These are phyloP conservation scores for Melospiza melodia DNA, from an alignment of 2,113 vertebrate genomes.

Conservation along the genomic window DNA sequence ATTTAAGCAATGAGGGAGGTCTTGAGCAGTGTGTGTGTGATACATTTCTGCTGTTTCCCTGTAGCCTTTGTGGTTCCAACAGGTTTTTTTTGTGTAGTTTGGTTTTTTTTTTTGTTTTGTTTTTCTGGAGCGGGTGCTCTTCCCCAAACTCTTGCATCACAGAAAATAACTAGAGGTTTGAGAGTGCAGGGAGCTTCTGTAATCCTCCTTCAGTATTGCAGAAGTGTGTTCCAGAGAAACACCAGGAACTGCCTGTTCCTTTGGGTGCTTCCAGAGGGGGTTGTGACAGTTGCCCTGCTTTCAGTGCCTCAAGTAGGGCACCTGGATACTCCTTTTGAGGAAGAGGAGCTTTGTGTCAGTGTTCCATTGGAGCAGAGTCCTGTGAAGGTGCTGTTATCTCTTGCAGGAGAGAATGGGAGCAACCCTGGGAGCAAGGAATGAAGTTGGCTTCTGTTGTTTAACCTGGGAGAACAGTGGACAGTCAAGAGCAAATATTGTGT, in stretches of 20 bases:
- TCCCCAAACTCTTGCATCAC: neutral
- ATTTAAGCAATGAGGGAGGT: neutral
- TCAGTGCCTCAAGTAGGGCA: neutral
- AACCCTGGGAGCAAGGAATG: neutral
- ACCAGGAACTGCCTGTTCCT: neutral
- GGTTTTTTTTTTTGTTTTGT: neutral
- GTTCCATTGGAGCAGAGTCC: neutral
- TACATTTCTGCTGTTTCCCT: neutral
- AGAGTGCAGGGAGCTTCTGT: neutral
- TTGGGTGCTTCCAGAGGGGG: neutral
- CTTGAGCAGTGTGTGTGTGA: neutral
- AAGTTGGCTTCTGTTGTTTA: neutral
- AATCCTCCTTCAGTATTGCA: neutral
- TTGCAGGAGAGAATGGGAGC: neutral
- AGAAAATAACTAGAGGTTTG: neutral
- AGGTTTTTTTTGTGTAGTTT: neutral
- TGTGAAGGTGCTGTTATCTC: neutral
- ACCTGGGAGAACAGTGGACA: neutral
- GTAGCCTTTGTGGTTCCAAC: neutral
- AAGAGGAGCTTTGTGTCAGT: neutral
- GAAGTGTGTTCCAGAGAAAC: neutral
- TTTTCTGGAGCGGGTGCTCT: neutral
- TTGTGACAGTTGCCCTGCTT: neutral
- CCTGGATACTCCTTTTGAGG: neutral
- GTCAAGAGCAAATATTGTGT: neutral